Conservation (phyloP, 2,797 vertebrate genomes). For the Heterohyrax brucei region DNA sequence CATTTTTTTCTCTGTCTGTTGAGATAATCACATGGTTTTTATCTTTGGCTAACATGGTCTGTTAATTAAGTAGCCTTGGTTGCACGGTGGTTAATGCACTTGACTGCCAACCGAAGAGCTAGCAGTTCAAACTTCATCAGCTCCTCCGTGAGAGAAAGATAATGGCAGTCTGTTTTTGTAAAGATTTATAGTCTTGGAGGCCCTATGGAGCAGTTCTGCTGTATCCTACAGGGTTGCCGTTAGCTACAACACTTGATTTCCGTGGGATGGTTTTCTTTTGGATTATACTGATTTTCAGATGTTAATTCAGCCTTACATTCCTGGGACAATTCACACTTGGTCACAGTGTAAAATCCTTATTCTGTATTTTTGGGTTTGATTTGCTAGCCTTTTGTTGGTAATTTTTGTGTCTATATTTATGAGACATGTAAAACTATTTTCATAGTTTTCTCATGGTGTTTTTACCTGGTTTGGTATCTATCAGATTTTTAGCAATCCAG, state of each 20-base stretch:
- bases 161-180: too few species aligned
- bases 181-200: too few species aligned
- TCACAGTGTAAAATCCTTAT: background rate
- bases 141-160: too few species aligned
- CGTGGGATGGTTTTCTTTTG: too few species aligned
- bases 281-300: background rate
- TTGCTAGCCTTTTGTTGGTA: background rate
- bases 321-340: slow-evolving; percentile 8
- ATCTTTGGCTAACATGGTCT: background rate
- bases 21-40: slow-evolving; percentile 32
- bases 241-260: too few species aligned
- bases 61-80: too few species aligned
- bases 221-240: too few species aligned
- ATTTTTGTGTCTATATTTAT: background rate
- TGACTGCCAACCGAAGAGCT: too few species aligned
- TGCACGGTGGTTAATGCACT: too few species aligned
- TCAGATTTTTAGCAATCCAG: background rate
- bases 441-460: background rate
- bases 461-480: background rate
- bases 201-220: too few species aligned
- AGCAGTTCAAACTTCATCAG: too few species aligned
- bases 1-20: background rate
- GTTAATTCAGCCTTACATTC: background rate
- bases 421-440: background rate
- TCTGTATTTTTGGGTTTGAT: background rate